Evolutionary conservation across 2,113 vertebrate species (phyloP).

Genomic region (Carollia perspicillata): DNA sequence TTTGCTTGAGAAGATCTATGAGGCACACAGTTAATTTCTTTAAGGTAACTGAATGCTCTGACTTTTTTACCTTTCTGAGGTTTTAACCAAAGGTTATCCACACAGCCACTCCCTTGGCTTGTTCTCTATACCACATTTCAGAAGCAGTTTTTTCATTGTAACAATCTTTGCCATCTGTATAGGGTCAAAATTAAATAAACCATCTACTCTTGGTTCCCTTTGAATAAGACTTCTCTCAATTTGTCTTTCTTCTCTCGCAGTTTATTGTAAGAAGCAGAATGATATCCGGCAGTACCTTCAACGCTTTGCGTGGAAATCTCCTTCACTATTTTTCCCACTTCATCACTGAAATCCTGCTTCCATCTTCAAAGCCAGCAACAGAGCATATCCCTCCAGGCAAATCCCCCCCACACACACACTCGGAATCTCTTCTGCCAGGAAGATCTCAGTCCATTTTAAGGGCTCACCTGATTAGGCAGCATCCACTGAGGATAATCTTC

Average conservation of each 20-base stretch:
- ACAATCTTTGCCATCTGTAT: neutral
- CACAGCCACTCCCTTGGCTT: neutral
- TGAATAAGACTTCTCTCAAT: neutral
- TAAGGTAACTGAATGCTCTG: neutral
- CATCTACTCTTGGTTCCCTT: neutral
- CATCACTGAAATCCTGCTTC: neutral
- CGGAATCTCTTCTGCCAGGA: neutral
- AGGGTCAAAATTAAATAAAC: conserved; percentile 19
- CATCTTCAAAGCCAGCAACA: neutral
- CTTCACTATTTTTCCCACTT: neutral
- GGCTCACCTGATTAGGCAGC: neutral
- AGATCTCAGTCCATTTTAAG: neutral
- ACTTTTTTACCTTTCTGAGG: neutral
- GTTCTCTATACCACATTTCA: neutral
- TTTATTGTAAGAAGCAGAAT: conserved; percentile 18
- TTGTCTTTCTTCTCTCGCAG: neutral
- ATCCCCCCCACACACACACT: neutral
- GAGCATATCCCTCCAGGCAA: neutral
- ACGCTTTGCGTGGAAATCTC: neutral
- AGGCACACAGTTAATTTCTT: neutral
- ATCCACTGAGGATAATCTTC: neutral
- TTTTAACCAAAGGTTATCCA: neutral
- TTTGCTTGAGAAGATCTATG: neutral
- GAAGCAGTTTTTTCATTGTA: neutral
- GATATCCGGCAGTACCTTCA: neutral